A percentile compares a stretch with the other conserved stretches of the same genome.
These are phyloP conservation scores for Rhabditophanes sp. DNA, from an alignment of 2,888 invertebrate genomes.

Conservation along the genomic window DNA sequence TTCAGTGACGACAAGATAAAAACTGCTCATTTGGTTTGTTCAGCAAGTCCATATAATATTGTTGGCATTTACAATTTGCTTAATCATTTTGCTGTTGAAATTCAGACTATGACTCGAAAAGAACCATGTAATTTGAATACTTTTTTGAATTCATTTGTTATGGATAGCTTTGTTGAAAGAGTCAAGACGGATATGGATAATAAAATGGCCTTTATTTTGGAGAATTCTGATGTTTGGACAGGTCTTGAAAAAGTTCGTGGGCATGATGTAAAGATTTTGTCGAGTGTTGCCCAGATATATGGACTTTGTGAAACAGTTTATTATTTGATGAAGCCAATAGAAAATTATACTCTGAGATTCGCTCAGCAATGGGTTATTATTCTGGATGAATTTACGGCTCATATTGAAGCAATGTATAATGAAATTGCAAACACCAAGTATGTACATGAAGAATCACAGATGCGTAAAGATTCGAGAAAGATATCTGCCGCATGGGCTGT, in stretches of 20 bases:
- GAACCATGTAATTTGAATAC: slow-evolving; percentile 50
- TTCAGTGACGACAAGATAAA: slow-evolving; percentile 4
- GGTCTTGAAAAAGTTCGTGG: slow-evolving; percentile 11
- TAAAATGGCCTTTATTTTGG: slow-evolving; percentile 18
- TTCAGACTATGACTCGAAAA: slow-evolving; percentile 44
- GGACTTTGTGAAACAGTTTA: slow-evolving; percentile 6
- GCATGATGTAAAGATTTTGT: slow-evolving; percentile 6
- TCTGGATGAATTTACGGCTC: too few species aligned
- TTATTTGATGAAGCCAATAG: slow-evolving; percentile 4
- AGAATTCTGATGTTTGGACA: slow-evolving; percentile 22
- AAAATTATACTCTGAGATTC: background rate
- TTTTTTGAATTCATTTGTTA: slow-evolving; percentile 71
- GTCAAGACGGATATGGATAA: slow-evolving; percentile 26
- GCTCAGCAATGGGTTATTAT: background rate
- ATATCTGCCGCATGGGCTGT: slow-evolving; percentile 75
- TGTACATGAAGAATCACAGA: slow-evolving; percentile 16
- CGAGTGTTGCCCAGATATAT: slow-evolving; percentile 3
- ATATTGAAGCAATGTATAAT: background rate
- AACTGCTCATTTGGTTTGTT: slow-evolving; percentile 50
- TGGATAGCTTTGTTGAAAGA: slow-evolving; percentile 59
- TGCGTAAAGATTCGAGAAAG: slow-evolving; percentile 49
- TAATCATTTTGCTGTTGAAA: slow-evolving; percentile 65
- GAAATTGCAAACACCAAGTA: background rate
- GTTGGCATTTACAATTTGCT: slow-evolving; percentile 64
- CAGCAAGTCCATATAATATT: slow-evolving; percentile 50